Evolutionary conservation across 1,140 invertebrate species (phyloP), one percentile per base, ranked within the genome.

Genomic region (Anthonomus grandis): DNA sequence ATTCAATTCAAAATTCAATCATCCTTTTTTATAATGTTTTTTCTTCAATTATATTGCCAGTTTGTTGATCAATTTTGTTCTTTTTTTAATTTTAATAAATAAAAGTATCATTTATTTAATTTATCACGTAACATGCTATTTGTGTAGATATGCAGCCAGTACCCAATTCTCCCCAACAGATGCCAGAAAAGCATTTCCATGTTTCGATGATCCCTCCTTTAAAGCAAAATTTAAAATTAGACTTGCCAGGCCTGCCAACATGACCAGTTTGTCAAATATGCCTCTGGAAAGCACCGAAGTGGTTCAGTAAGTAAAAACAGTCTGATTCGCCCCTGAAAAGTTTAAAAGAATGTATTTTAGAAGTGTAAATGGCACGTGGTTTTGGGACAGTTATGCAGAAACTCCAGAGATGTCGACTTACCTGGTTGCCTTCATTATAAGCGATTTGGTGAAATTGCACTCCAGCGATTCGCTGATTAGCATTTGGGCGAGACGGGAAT

Each of bases 351-450:
- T 41, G 2, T 41, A 22, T 18, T 45, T 34, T 46, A 59, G 57
- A 18, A 59, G 49, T 1, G 4, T 22, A 13, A 12, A 57, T 27
- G 57, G 57, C 5, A 25, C 49, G 19, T 67, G 60, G 60, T 46
- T 53, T 5, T 88, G 87, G 83, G 90, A 93, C 70, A 79, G 86
- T 51, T 97, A 89, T 69, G 79, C 87, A 17, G 84, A 85, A 62
- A 90, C 90, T 0, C 81, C 93, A 3, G 86, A 86, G 17, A 97
- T 97, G 93, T 94, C 93, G 0, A 95, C 95, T 0, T 97, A 97
- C 70, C 74, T 97, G 18, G 86, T 97, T 1, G 93, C 93, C 0
- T 94, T 95, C 68, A 85, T 91, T 36, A 86, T 97, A 1, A 88
- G 88, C n/a, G 93, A 97, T 70, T 95, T 96, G 59, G 80, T 80